phyloP scores from a whole-genome alignment of 35 echinoderm and acorn worm species.

The Amphiura filiformis region DNA sequence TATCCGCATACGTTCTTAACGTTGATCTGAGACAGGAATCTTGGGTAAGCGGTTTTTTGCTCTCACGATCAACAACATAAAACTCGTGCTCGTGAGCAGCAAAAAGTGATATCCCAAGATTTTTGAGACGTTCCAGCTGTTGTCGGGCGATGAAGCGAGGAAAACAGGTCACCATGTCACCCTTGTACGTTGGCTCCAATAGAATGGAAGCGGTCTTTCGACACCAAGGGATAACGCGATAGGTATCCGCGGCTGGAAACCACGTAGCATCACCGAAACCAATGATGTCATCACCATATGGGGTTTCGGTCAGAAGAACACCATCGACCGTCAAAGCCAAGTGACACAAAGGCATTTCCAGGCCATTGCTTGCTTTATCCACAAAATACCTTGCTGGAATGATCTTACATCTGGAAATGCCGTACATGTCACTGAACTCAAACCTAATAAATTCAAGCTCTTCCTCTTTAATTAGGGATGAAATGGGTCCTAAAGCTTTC shows the following conservation, averaged over 20 bases:
- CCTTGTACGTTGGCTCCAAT: conserved; percentile 17
- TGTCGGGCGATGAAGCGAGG: conserved; percentile 59
- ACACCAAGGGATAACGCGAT: conserved; percentile 62
- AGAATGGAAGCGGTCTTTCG: conserved; percentile 50
- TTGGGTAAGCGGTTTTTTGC: conserved; percentile 48
- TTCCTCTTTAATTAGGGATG: not conserved
- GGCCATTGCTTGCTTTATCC: conserved; percentile 35
- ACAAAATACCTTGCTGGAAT: conserved; percentile 70
- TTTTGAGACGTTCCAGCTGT: conserved; percentile 47
- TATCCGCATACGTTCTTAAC: conserved; percentile 44
- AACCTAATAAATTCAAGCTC: conserved; percentile 78
- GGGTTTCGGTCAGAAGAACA: not conserved
- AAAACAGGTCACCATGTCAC: conserved; percentile 1
- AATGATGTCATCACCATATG: conserved; percentile 23
- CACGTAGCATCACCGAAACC: conserved; percentile 50
- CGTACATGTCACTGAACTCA: conserved; percentile 82
- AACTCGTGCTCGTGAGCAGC: conserved; percentile 79
- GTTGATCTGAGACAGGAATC: conserved; percentile 38
- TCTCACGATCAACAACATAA: conserved; percentile 57
- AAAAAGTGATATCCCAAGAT: conserved; percentile 37
- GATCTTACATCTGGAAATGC: conserved; percentile 79
- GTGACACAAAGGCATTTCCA: conserved; percentile 50
- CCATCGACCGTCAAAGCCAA: conserved; percentile 39
- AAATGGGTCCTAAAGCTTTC: not conserved
- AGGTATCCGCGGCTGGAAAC: conserved; percentile 72